These are phyloP conservation scores for Augochlorella aurata DNA, from an alignment of 2,888 invertebrate genomes.

Conservation along the genomic window DNA sequence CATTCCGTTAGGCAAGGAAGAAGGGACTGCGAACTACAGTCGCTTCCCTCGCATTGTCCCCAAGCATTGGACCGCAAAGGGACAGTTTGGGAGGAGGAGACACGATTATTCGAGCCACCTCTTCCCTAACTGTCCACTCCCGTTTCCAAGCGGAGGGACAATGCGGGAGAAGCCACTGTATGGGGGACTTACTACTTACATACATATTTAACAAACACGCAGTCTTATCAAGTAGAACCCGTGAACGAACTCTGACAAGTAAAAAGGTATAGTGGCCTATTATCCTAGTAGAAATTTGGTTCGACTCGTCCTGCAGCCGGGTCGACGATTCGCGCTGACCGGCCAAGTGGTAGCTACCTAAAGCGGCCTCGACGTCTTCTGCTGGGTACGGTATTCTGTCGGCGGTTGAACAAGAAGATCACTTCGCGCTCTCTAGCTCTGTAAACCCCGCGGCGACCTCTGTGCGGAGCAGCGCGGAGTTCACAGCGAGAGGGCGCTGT, in stretches of 20 bases:
- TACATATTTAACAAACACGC: slow-evolving; percentile 78
- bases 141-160: too few relatives aligned
- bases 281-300: slow-evolving; percentile 73
- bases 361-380: slow-evolving; percentile 2
- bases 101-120: too few relatives aligned
- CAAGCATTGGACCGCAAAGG: too few relatives aligned
- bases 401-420: neutral
- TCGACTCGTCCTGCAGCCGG: slow-evolving; percentile 70
- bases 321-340: slow-evolving; percentile 58
- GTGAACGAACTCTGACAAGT: slow-evolving; percentile 71
- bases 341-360: slow-evolving; percentile 23
- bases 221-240: slow-evolving; percentile 79
- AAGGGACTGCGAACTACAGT: slow-evolving; percentile 70
- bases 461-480: neutral
- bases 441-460: neutral
- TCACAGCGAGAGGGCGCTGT: neutral
- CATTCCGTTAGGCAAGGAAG: slow-evolving; percentile 64
- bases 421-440: neutral
- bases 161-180: too few relatives aligned
- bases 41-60: too few relatives aligned
- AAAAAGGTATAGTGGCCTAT: slow-evolving; percentile 66
- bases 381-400: slow-evolving; percentile 13
- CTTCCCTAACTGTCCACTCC: too few relatives aligned
- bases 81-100: too few relatives aligned
- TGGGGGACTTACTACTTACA: slow-evolving; percentile 68